These are phyloP conservation scores for Cariama cristata DNA, from an alignment of 2,113 vertebrate genomes.

Conservation along the genomic window DNA sequence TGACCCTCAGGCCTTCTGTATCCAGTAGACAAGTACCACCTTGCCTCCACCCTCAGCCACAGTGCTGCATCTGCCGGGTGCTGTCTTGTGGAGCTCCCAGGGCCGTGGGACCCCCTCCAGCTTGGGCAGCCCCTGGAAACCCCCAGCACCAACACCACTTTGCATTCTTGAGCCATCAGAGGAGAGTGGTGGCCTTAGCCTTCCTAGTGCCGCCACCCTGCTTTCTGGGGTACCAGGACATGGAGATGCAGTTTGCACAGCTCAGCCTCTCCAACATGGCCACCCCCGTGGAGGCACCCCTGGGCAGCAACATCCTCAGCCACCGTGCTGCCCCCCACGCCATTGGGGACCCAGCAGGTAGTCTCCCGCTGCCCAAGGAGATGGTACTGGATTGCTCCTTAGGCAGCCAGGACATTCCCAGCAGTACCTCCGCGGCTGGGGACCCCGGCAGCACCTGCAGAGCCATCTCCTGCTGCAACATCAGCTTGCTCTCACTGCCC, in stretches of 20 bases:
- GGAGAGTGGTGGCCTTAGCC: background rate
- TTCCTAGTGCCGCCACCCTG: accelerated
- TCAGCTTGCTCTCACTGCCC: background rate
- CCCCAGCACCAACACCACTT: background rate
- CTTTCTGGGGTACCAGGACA: accelerated
- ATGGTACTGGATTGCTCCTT: constrained; percentile 16
- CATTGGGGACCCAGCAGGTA: accelerated
- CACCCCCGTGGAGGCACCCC: background rate
- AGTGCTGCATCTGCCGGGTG: accelerated
- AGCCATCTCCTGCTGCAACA: background rate
- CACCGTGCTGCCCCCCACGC: background rate
- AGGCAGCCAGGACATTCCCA: background rate
- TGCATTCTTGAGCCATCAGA: background rate
- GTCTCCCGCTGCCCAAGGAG: background rate
- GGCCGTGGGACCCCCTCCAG: background rate
- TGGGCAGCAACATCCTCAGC: background rate
- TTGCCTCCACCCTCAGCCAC: background rate
- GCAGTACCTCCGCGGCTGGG: accelerated
- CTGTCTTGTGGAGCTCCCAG: background rate
- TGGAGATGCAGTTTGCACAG: background rate
- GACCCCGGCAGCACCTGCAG: accelerated
- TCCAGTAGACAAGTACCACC: background rate
- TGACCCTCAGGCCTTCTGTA: constrained; percentile 12
- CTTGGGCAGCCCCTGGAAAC: background rate
- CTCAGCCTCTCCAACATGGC: background rate